These are phyloP conservation scores for Rousettus madagascariensis DNA, from an alignment of 2,797 vertebrate genomes.

Conservation along the genomic window DNA sequence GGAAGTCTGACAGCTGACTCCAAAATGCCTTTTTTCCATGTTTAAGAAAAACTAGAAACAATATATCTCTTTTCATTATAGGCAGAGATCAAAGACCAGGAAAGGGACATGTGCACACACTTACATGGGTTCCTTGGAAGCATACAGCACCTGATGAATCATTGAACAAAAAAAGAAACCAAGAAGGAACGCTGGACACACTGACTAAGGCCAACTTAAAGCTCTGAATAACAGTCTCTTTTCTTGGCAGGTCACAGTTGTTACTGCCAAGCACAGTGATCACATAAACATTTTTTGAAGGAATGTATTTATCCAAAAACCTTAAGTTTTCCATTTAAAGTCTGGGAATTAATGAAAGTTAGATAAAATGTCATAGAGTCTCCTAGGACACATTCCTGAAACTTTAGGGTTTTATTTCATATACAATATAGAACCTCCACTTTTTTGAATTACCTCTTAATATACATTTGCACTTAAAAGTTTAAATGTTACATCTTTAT, in stretches of 20 bases:
- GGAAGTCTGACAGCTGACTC: background rate
- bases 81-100: background rate
- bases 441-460: background rate
- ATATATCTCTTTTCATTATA: background rate
- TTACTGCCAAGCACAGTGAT: background rate
- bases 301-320: background rate
- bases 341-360: background rate
- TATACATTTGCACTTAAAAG: background rate
- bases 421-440: background rate
- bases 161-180: constrained; percentile 26
- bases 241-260: background rate
- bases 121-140: background rate
- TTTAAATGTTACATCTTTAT: background rate
- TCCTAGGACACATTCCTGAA: background rate
- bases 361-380: background rate
- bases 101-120: background rate
- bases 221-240: background rate
- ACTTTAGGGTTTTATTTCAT: background rate
- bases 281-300: background rate
- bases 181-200: background rate
- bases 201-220: background rate
- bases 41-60: background rate
- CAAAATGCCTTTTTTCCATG: constrained; percentile 11
- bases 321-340: constrained; percentile 11
- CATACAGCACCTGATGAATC: constrained; percentile 28